Conservation (phyloP, 2,113 vertebrate species). For the Lasiurus cinereus region DNA sequence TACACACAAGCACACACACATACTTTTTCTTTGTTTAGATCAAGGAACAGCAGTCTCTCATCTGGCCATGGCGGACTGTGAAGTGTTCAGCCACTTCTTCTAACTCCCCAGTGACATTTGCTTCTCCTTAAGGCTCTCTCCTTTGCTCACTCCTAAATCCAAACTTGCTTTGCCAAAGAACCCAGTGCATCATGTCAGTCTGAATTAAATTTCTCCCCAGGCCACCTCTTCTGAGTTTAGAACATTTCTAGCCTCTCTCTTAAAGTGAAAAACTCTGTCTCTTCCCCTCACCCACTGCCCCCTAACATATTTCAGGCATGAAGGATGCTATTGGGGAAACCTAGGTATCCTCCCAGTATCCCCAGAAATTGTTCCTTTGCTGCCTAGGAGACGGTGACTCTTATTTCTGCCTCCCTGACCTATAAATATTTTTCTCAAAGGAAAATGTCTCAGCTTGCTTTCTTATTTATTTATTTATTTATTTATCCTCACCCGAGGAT, state of each 20-base stretch:
- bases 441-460: neutral
- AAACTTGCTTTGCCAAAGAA: neutral
- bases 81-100: neutral
- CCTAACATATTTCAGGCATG: neutral
- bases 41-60: neutral
- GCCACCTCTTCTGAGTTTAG: neutral
- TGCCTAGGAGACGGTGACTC: neutral
- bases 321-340: neutral
- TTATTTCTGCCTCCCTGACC: neutral
- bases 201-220: neutral
- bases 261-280: neutral
- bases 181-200: neutral
- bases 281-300: accelerated
- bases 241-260: neutral
- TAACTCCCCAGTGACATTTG: neutral
- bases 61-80: no score
- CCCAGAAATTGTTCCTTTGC: neutral
- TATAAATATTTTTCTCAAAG: neutral
- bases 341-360: neutral
- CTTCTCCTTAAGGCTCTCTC: neutral
- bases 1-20: accelerated
- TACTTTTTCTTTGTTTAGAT: neutral
- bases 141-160: neutral
- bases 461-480: no score
- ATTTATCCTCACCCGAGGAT: no score